Evolutionary conservation across 2,113 vertebrate species (phyloP).

Genomic region (Oenanthe melanoleuca): DNA sequence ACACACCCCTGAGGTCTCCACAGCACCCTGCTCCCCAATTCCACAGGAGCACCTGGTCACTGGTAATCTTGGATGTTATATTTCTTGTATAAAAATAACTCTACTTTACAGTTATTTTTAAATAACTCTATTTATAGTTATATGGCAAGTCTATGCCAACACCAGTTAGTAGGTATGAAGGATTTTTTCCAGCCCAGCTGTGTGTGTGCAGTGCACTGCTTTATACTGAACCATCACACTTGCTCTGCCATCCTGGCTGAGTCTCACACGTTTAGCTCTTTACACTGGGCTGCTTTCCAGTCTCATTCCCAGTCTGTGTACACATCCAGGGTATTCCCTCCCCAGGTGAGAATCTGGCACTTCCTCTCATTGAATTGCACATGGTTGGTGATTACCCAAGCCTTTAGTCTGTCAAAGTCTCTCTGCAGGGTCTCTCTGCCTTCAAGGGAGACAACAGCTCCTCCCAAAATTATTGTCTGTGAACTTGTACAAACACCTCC

Average conservation of each 20-base stretch:
- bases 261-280: neutral
- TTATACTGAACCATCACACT: accelerated
- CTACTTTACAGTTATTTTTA: too few species aligned
- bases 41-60: neutral
- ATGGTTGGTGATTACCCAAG: neutral
- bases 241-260: neutral
- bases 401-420: neutral
- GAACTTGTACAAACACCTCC: neutral
- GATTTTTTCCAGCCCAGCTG: neutral
- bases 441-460: neutral
- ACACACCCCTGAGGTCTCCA: neutral
- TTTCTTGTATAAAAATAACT: neutral
- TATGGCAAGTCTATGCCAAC: neutral
- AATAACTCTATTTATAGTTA: neutral
- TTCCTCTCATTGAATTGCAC: neutral
- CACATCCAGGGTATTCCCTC: neutral
- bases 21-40: accelerated
- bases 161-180: neutral
- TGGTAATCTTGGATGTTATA: neutral
- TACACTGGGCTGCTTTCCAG: neutral
- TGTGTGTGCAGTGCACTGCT: neutral
- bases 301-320: neutral
- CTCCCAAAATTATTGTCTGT: neutral
- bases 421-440: neutral
- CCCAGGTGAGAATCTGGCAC: neutral